Percentiles rank a stretch among this genome's conserved stretches.
These are phyloP conservation scores for Synergus gifuensis DNA, from an alignment of 2,888 invertebrate genomes.

Conservation along the genomic window DNA sequence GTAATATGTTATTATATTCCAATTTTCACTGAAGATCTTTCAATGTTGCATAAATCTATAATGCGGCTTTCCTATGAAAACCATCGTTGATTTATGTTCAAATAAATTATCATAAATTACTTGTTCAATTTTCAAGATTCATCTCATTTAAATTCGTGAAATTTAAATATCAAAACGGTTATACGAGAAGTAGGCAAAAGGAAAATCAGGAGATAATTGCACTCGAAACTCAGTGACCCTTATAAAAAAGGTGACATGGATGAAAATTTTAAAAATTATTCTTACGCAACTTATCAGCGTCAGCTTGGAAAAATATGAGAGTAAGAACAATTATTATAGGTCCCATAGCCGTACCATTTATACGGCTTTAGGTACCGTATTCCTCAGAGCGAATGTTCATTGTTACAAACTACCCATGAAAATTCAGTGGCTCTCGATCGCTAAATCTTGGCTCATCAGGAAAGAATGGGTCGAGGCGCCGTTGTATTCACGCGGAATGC, in stretches of 20 bases:
- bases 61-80: background rate
- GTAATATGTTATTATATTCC: background rate
- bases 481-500: background rate
- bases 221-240: too few species aligned
- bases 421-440: conserved; percentile 18
- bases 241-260: too few species aligned
- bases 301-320: background rate
- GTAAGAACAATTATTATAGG: conserved; percentile 4
- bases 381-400: background rate
- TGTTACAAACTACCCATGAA: conserved; percentile 21
- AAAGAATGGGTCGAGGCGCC: conserved; percentile 11
- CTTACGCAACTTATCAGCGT: too few species aligned
- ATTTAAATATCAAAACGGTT: too few species aligned
- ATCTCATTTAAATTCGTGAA: too few species aligned
- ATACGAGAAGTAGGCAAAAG: too few species aligned
- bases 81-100: background rate
- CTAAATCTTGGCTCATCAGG: conserved; percentile 9
- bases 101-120: background rate
- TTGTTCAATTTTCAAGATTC: too few species aligned
- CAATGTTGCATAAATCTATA: background rate
- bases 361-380: background rate
- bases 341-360: background rate
- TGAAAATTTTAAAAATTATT: too few species aligned
- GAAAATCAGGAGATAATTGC: too few species aligned
- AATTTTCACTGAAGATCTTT: background rate